phyloP scores from a whole-genome alignment of 35 echinoderm and acorn worm genomes.

The Diadema setosum region DNA sequence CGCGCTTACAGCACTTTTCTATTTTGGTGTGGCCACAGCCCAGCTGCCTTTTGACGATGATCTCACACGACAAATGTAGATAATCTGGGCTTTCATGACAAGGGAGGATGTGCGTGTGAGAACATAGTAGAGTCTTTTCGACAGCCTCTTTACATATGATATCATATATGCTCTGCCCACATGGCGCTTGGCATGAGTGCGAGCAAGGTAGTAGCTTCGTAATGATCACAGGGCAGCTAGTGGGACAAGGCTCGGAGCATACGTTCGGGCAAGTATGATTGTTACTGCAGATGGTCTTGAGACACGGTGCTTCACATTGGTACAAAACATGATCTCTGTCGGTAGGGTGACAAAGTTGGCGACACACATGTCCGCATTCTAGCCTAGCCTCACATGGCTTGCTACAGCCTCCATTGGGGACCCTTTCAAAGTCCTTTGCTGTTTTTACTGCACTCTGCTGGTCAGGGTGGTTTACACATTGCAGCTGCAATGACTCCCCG shows the following conservation, averaged over 20 bases:
- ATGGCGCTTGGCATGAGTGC: neutral
- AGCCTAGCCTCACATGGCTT: constrained; percentile 47
- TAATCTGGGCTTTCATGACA: neutral
- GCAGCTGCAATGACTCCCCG: constrained; percentile 17
- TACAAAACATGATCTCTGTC: constrained; percentile 42
- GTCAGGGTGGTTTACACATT: constrained; percentile 76
- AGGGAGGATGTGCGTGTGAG: neutral
- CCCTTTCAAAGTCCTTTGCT: constrained; percentile 45
- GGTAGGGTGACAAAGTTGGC: constrained; percentile 41
- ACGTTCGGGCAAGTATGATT: neutral
- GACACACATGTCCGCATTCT: constrained; percentile 73
- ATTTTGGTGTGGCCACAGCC: constrained; percentile 4
- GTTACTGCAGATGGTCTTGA: neutral
- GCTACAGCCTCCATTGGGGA: constrained; percentile 64
- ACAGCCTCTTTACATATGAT: neutral
- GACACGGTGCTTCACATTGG: constrained; percentile 36
- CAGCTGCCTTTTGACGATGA: neutral
- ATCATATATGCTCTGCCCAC: neutral
- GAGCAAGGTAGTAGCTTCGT: neutral
- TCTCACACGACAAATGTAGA: neutral
- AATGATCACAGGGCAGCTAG: neutral
- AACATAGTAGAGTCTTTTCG: neutral
- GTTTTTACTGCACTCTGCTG: neutral
- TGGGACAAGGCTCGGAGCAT: constrained; percentile 30
- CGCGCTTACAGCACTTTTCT: neutral